Evolutionary conservation across 2,888 invertebrate genomes (phyloP).

Genomic region (Ennomos erosarius): DNA sequence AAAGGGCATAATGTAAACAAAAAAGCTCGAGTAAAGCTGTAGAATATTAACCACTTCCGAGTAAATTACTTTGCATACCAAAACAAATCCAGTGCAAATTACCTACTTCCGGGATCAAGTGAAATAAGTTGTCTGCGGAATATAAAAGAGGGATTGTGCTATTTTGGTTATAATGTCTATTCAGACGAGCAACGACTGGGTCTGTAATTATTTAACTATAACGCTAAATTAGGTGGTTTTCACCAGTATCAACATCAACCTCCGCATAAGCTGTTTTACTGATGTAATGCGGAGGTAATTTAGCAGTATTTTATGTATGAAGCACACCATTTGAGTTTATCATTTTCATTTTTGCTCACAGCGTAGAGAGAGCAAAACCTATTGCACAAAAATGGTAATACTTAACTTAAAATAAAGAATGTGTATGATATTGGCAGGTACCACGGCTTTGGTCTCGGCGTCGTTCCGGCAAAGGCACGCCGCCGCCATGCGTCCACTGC

Average conservation of each 20-base stretch:
- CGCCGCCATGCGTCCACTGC: constrained; percentile 91
- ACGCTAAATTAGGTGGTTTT: constrained; percentile 9
- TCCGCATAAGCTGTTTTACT: no score
- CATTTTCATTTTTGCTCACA: background rate
- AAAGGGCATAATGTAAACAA: constrained; percentile 23
- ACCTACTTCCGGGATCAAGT: constrained; percentile 26
- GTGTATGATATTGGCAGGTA: constrained; percentile 67
- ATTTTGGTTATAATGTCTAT: constrained; percentile 9
- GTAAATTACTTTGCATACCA: constrained; percentile 33
- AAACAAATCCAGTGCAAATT: constrained; percentile 29
- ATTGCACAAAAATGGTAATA: no score
- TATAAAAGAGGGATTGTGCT: constrained; percentile 23
- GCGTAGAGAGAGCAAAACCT: no score
- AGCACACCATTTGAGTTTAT: no score
- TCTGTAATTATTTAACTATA: constrained; percentile 5
- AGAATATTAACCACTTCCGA: constrained; percentile 30
- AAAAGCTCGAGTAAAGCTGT: constrained; percentile 15
- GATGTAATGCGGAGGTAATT: no score
- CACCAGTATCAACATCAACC: constrained; percentile 1
- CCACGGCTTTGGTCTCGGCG: constrained; percentile 87
- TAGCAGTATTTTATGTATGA: no score
- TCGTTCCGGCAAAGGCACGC: constrained; percentile 87
- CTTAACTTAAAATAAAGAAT: no score
- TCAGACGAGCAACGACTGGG: constrained; percentile 2
- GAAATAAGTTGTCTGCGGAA: constrained; percentile 23